phyloP scores from a whole-genome alignment of 1,140 invertebrate genomes.

The Phortica variegata region DNA sequence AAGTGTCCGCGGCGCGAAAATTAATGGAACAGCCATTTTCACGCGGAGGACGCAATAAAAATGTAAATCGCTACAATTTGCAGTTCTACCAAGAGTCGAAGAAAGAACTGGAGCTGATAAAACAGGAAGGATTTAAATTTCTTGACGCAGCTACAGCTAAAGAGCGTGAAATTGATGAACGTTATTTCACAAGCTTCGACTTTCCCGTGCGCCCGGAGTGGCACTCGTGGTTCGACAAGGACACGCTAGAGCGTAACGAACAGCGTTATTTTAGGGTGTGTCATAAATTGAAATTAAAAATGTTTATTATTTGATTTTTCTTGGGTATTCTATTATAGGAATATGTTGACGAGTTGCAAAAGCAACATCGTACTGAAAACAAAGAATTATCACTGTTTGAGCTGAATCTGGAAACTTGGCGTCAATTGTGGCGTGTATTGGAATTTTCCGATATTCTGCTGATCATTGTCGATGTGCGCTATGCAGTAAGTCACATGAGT shows the following conservation, averaged over 20 bases:
- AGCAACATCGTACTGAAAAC: slow-evolving; percentile 56
- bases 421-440: slow-evolving; percentile 87
- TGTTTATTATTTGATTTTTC: not conserved
- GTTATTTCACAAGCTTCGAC: slow-evolving; percentile 68
- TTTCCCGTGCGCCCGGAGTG: slow-evolving; percentile 83
- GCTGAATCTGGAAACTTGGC: slow-evolving; percentile 89
- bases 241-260: slow-evolving; percentile 73
- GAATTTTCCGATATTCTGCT: slow-evolving; percentile 89
- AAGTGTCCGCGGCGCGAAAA: slow-evolving; percentile 53
- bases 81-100: slow-evolving; percentile 74
- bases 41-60: slow-evolving; percentile 35
- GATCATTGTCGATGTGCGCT: slow-evolving; percentile 82
- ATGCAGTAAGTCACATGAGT: slow-evolving; percentile 70
- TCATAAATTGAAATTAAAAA: not conserved
- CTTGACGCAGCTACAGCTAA: slow-evolving; percentile 61
- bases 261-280: slow-evolving; percentile 74
- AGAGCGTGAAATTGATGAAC: slow-evolving; percentile 69
- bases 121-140: slow-evolving; percentile 64
- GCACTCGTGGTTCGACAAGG: slow-evolving; percentile 71
- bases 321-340: slow-evolving; percentile 55
- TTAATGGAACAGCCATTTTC: slow-evolving; percentile 54
- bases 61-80: slow-evolving; percentile 67
- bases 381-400: slow-evolving; percentile 69
- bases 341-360: slow-evolving; percentile 58
- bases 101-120: slow-evolving; percentile 67